Evolutionary conservation across 2,888 invertebrate species (phyloP), one percentile per base, ranked within the genome.

Genomic region (Spialia ferax): DNA sequence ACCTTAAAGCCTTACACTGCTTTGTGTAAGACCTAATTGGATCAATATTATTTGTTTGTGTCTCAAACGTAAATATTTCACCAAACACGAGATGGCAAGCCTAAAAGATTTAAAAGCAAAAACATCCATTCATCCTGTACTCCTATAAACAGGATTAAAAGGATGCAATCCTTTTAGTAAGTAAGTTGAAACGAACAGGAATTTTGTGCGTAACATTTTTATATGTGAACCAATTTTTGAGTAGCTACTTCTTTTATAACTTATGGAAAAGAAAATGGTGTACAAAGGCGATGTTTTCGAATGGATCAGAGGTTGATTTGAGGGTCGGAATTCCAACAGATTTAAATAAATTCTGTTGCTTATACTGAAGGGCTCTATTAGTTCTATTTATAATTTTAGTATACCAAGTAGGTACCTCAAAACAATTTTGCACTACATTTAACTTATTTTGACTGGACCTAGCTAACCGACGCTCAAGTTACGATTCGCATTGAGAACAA

Each of bases 31-130:
- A 23, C 29, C n/a, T 15, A 55, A 55, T 29, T 29, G n/a, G 15
- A n/a, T 55, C 15, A 29, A 26, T 23, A 48, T 52, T 55, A 29
- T 55, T 55, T 55, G 54, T 55, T 55, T 29, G 54, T 15, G 29
- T 29, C 23, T 52, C 13, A 7, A 55, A 29, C 26, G 54, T 55
- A 55, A 55, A 55, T 55, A 55, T 29, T 55, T 55, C n/a, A 29
- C 54, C n/a, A 29, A 55, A 55, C 54, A 29, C n/a, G 8, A 29
- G 29, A 29, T 48, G 20, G 48, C 29, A 55, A 15, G 55, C 29
- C 11, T 55, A 11, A 26, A 55, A 52, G 29, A 13, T 23, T 55
- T 29, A 29, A 55, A 55, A 26, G 55, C 26, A 15, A 11, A 54
- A 26, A 29, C 18, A 55, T 55, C 26, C 55, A 29, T 55, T 55